These are phyloP conservation scores for Eudasyphora cyanicolor DNA, from an alignment of 2,888 invertebrate species.

Conservation along the genomic window DNA sequence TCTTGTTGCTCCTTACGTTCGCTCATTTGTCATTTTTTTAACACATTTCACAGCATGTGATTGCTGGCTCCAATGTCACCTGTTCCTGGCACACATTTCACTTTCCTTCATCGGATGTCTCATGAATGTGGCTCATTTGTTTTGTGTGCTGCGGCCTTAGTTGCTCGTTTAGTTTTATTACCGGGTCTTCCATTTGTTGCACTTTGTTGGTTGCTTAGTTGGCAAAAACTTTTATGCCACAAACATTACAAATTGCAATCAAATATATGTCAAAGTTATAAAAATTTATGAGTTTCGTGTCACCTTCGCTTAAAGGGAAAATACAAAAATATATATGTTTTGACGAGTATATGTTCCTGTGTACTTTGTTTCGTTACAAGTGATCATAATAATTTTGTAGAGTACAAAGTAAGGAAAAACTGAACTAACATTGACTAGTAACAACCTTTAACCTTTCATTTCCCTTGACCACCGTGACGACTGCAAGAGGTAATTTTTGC, in stretches of 20 bases:
- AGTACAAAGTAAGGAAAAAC: background rate
- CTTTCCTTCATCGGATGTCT: background rate
- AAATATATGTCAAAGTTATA: conserved; percentile 31
- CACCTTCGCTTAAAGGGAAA: background rate
- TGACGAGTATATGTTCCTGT: background rate
- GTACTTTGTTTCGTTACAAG: background rate
- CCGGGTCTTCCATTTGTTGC: conserved; percentile 22
- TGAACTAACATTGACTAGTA: background rate
- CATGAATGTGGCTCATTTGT: background rate
- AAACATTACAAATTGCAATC: conserved; percentile 25
- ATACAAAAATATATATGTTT: background rate
- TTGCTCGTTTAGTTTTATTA: conserved; percentile 1
- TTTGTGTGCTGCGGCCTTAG: background rate
- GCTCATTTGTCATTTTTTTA: background rate
- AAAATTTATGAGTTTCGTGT: conserved; percentile 13
- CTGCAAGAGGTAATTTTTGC: background rate
- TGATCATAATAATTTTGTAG: conserved; percentile 13
- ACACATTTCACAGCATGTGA: background rate
- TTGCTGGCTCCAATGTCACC: background rate
- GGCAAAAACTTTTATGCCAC: conserved; percentile 16
- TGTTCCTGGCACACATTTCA: background rate
- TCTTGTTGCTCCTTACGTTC: background rate
- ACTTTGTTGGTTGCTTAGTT: background rate
- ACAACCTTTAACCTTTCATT: conserved; percentile 26
- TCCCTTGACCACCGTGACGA: background rate